Conservation (phyloP, 2,113 vertebrate species). For the Camelus dromedarius region DNA sequence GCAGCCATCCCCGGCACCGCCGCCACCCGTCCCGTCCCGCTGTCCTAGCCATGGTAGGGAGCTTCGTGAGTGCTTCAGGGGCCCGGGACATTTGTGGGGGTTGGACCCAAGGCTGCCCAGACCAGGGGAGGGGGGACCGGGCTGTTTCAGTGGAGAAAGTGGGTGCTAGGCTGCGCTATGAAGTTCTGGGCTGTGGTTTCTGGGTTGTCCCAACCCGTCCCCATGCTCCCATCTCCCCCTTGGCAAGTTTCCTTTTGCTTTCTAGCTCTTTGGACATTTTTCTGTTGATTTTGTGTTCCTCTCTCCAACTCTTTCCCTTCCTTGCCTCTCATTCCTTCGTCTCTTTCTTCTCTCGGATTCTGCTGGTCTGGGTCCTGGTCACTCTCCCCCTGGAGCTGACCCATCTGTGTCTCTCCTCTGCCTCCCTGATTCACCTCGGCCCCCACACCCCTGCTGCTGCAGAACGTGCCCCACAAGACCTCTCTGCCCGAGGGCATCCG, state of each 20-base stretch:
- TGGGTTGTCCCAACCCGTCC: neutral
- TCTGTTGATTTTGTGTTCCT: too few relatives aligned
- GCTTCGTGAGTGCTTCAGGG: neutral
- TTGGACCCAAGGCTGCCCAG: neutral
- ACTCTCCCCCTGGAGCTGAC: neutral
- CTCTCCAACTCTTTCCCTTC: neutral
- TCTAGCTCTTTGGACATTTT: neutral
- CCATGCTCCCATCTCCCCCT: neutral
- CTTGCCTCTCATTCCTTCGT: neutral
- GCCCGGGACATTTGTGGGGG: too few relatives aligned
- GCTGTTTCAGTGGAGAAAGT: neutral
- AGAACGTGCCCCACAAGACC: constrained; percentile 61
- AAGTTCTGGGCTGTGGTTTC: neutral
- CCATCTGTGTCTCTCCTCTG: neutral
- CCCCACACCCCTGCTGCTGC: neutral
- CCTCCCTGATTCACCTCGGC: neutral
- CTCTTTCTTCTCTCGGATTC: neutral
- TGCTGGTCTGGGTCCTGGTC: neutral
- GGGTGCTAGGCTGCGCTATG: too few relatives aligned
- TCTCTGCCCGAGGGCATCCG: neutral
- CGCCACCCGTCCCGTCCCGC: neutral
- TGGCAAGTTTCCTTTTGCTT: neutral
- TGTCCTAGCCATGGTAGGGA: neutral
- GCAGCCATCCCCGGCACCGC: neutral
- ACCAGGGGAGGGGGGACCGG: neutral